phyloP scores from a whole-genome alignment of 2,113 vertebrate species.

The Neofelis nebulosa region DNA sequence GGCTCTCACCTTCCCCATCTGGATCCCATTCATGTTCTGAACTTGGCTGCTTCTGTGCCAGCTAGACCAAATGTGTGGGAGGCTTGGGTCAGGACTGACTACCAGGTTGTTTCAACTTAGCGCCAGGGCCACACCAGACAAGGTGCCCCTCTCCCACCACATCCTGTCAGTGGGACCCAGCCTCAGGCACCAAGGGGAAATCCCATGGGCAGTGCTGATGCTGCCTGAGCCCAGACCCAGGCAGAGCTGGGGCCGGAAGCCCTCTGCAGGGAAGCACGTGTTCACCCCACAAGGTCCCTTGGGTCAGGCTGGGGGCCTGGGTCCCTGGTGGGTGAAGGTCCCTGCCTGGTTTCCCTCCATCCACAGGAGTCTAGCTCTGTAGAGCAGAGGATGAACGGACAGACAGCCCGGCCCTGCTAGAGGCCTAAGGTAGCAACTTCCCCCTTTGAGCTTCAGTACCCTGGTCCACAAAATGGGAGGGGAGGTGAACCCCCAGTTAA shows the following conservation, averaged over 20 bases:
- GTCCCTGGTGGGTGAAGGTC: neutral
- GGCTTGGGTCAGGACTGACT: neutral
- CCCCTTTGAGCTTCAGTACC: neutral
- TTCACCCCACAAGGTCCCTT: neutral
- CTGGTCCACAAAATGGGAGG: neutral
- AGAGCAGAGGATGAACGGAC: neutral
- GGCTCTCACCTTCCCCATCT: neutral
- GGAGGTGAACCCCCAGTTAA: slow-evolving; percentile 3
- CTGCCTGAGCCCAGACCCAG: neutral
- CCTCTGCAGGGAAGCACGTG: slow-evolving; percentile 42
- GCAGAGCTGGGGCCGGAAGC: slow-evolving; percentile 47
- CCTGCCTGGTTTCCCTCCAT: neutral
- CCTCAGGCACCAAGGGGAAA: neutral
- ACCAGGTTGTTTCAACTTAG: neutral
- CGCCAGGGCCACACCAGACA: neutral
- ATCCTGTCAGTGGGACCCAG: neutral
- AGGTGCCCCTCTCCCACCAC: neutral
- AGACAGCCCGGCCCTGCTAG: neutral
- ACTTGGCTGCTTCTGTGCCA: neutral
- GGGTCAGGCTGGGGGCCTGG: neutral
- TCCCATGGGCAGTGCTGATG: neutral
- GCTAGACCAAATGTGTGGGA: neutral
- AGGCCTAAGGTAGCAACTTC: neutral
- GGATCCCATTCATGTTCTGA: neutral
- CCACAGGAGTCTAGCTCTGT: neutral